Conservation (phyloP, 2,113 vertebrate genomes). For the Serranochromis macrocephalus region DNA sequence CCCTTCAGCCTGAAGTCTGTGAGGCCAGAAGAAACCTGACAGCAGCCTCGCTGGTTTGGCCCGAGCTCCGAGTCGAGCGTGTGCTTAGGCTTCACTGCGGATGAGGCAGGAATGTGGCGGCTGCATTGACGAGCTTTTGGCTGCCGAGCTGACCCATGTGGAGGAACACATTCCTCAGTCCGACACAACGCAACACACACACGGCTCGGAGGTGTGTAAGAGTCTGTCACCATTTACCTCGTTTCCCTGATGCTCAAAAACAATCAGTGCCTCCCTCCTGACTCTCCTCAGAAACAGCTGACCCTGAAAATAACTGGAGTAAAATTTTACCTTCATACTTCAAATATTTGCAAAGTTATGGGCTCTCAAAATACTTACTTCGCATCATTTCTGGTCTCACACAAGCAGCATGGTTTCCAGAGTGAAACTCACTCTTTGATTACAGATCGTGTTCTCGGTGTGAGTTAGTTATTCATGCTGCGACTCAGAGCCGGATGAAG, state of each 20-base stretch:
- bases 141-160: background rate
- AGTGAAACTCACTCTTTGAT: background rate
- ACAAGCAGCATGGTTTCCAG: background rate
- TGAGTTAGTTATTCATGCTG: background rate
- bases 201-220: rapidly evolving
- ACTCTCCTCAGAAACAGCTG: background rate
- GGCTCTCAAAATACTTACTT: background rate
- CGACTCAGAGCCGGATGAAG: background rate
- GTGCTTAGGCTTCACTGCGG: background rate
- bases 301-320: background rate
- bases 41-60: background rate
- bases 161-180: background rate
- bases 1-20: background rate
- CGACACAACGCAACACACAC: background rate
- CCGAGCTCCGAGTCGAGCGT: background rate
- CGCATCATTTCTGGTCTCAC: rapidly evolving
- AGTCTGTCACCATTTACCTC: rapidly evolving
- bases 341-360: background rate
- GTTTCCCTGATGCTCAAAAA: background rate
- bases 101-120: constrained; percentile 19
- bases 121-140: background rate
- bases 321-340: background rate
- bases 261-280: background rate
- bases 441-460: rapidly evolving
- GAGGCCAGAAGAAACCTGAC: background rate